Base-by-base conservation (phyloP, 2,888 invertebrate genomes). In the Coleophora deauratella region DNA sequence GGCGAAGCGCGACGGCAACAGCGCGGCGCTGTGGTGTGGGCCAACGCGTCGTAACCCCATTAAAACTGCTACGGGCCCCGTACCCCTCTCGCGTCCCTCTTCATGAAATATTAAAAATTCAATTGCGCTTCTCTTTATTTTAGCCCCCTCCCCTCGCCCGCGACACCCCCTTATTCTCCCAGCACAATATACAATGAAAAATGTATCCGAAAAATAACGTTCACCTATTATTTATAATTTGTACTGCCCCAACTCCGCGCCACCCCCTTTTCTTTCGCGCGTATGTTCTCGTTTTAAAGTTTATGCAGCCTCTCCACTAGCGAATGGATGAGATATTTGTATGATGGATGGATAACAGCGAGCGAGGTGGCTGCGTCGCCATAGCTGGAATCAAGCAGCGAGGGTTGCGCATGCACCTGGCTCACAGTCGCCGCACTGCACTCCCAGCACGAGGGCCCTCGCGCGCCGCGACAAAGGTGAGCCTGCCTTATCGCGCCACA, bases 61-160 rank as follows among this genome's bases (percentile, higher is more conserved):
- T 82, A 79, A 76, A 76, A 76, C 71, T 71, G 77, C 76, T 78
- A 65, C 70, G 66, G 38, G 66, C 70, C 49, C 55, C 57, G 54
- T 52, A 47, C 52, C 33, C 47, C 33, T 57, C 65, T 50, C 66
- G 60, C 75, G 71, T 70, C 77, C 79, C 85, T 79, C 79, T 84
- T 84, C 86, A 82, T 85, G 80, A 82, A 85, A 86, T 85, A 86
- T 86, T 85, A 84, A 85, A 86, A 84, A 85, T 84, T 84, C 82
- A 84, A 84, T 85, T 82, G 86, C 82, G 80, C 79, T 82, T 79
- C 85, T 85, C 82, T 86, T 84, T 86, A 86, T 85, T 84, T 82
- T 80, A 79, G 77, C 80, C 72, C 21, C 79, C 77, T 72, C 69
- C 60, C 72, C 68, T 56, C 71, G 67, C 63, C 62, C 65, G 64